Evolutionary conservation across 2,113 vertebrate species (phyloP), one percentile per base, ranked within the genome.

Genomic region (Rhadina sibilatrix): DNA sequence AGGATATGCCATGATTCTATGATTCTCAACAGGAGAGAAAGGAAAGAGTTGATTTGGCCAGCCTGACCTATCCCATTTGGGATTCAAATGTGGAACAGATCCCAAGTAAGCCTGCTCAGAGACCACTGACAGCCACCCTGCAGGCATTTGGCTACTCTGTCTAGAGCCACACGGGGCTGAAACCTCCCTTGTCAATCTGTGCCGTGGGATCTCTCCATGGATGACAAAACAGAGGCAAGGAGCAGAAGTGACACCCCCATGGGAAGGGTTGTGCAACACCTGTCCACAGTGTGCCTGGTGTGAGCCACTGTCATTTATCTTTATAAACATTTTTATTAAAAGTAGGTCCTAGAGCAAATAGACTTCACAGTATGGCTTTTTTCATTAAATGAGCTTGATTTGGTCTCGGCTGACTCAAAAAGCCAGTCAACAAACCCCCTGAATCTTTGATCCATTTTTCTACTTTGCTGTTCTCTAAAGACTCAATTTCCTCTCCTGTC

Each of bases 381-480:
- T 60, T 40, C 50, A 61, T 92, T 94, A 83, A 95, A 69, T 44
- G 81, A 71, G 37, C 63, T 89, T 87, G 54, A 11, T 79, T 86
- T 5, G 4, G 21, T 69, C 83, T 91, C 90, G 69, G 60, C 50
- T 89, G 91, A 89, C 84, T 94, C 74, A 52, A 93, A 70, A 82
- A 76, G 23, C 83, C 88, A 92, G 68, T 89, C 92, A 76, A 82
- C 66, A 80, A 91, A 37, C 28, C 66, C 83, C 83, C 35, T 19
- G 53, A 92, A 90, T 95, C 93, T 98, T 97, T 96, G 92, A 98
- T 97, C 86, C 71, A 80, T 89, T 92, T 95, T 97, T 94, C 89
- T 90, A 81, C 50, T 95, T 97, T 83, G 84, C 49, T 63, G 83
- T 83, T 97, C 87, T 84, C 87, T 90, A 94, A 96, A 96, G 86